Conservation (phyloP, 2,113 vertebrate genomes). For the Gymnogyps californianus region DNA sequence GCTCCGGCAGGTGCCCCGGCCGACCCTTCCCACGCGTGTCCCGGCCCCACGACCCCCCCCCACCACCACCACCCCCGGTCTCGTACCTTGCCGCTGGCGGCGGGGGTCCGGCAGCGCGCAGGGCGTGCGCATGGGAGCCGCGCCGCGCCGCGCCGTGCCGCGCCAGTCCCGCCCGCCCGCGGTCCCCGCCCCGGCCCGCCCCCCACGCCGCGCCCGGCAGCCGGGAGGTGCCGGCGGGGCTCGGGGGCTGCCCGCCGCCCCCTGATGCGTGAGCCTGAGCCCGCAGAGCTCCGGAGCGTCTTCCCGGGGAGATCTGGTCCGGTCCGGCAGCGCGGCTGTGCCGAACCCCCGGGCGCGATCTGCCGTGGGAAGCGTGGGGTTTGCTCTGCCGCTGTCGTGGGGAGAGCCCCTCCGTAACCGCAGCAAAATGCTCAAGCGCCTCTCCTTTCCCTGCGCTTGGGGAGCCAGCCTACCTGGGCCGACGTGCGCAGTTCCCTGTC, state of each 20-base stretch:
- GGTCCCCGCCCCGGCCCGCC: neutral
- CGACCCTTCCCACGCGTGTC: neutral
- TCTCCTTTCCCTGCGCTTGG: neutral
- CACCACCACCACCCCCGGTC: no score
- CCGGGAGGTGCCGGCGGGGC: neutral
- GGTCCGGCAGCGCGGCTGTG: neutral
- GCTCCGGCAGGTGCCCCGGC: neutral
- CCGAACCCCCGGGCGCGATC: no score
- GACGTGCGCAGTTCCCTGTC: accelerated
- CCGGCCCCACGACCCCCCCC: neutral
- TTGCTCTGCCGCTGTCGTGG: neutral
- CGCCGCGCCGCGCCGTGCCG: neutral
- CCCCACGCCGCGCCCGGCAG: neutral
- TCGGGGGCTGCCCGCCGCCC: neutral
- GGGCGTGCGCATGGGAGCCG: neutral
- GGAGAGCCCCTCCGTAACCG: neutral
- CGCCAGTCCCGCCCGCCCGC: neutral
- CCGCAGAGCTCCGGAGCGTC: no score
- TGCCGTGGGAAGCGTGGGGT: neutral
- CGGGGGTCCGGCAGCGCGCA: neutral
- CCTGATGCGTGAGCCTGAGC: neutral
- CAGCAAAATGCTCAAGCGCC: neutral
- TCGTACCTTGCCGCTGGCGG: neutral
- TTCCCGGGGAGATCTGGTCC: no score
- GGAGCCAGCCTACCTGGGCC: neutral